These are phyloP conservation scores for Oligia fasciuncula DNA, from an alignment of 2,888 invertebrate genomes.

Conservation along the genomic window DNA sequence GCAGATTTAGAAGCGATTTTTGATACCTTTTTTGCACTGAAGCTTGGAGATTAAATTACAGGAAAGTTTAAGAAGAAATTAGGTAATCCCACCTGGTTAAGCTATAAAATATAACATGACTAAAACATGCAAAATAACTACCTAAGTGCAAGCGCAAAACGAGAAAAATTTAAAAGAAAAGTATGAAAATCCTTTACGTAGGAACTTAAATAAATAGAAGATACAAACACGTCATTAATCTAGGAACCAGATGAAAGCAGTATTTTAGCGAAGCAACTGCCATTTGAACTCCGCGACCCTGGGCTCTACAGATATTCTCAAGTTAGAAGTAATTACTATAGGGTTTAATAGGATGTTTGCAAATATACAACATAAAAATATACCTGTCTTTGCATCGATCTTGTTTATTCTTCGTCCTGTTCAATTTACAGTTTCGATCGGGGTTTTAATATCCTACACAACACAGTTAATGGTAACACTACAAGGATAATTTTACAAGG, in stretches of 20 bases:
- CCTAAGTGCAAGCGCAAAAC: no score
- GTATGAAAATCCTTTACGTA: no score
- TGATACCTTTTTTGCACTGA: conserved; percentile 21
- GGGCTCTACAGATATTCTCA: conserved; percentile 6
- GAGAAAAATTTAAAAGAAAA: background rate
- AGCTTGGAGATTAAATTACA: background rate
- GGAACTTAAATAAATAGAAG: background rate
- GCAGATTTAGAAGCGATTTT: conserved; percentile 61
- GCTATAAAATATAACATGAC: background rate
- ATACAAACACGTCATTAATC: background rate
- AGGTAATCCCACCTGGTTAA: background rate
- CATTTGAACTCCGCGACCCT: conserved; percentile 4
- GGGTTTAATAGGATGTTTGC: conserved; percentile 6
- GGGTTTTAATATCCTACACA: conserved; percentile 27
- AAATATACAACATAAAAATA: conserved; percentile 14
- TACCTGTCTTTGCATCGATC: background rate
- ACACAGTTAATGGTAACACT: conserved; percentile 40
- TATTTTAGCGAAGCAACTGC: conserved; percentile 30
- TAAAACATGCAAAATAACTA: background rate
- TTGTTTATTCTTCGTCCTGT: background rate
- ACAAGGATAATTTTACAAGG: conserved; percentile 39
- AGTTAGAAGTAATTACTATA: conserved; percentile 22
- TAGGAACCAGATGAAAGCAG: conserved; percentile 15
- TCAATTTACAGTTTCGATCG: conserved; percentile 40
- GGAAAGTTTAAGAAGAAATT: background rate